Conservation (phyloP, 2,888 invertebrate species). For the Euphydryas editha region DNA sequence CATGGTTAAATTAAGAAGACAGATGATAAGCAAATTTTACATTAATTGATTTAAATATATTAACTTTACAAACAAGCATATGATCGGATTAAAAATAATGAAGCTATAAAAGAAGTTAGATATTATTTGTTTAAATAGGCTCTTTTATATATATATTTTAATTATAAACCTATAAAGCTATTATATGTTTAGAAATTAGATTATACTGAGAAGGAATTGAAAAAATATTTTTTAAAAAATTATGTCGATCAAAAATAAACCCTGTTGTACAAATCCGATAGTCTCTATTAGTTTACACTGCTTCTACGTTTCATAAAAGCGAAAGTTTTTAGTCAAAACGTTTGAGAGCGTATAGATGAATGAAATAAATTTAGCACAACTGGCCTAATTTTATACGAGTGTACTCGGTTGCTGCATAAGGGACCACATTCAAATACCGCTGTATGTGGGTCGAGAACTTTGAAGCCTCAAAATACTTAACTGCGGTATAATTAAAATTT, state of each 20-base stretch:
- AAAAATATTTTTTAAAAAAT: too few species aligned
- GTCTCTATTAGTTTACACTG: neutral
- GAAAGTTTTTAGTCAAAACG: conserved; percentile 25
- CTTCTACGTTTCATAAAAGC: conserved; percentile 13
- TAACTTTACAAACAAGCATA: too few species aligned
- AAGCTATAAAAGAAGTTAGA: too few species aligned
- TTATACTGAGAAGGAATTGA: neutral
- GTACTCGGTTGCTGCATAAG: conserved; percentile 34
- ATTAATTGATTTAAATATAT: too few species aligned
- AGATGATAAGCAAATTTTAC: too few species aligned
- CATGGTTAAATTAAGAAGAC: too few species aligned
- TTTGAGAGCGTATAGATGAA: conserved; percentile 31
- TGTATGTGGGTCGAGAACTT: conserved; percentile 37
- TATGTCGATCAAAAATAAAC: neutral
- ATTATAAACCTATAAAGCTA: too few species aligned
- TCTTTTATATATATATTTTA: too few species aligned
- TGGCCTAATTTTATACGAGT: conserved; percentile 38
- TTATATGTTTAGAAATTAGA: neutral
- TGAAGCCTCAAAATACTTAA: conserved; percentile 33
- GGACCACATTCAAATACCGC: conserved; percentile 38
- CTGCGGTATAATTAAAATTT: conserved; percentile 34
- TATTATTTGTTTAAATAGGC: too few species aligned
- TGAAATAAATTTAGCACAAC: conserved; percentile 41
- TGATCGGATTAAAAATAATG: too few species aligned
- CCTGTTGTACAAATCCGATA: neutral